These are phyloP conservation scores for Myotis lucifugus DNA, from an alignment of 2,113 vertebrate genomes.

Conservation along the genomic window DNA sequence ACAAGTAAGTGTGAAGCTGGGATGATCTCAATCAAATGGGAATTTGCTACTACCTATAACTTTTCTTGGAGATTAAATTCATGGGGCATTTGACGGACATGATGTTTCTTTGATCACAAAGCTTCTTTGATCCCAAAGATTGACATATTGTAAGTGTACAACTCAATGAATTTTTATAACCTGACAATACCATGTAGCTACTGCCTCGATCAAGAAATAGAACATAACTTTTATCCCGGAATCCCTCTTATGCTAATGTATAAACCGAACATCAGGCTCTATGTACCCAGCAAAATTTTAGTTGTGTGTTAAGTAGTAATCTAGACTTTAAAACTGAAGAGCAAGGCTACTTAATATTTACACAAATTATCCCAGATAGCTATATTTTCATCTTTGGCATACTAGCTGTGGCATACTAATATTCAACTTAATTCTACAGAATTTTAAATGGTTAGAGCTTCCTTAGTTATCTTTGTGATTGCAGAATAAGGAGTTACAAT, in stretches of 20 bases:
- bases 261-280: not conserved
- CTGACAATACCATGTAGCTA: constrained; percentile 7
- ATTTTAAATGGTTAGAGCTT: constrained; percentile 27
- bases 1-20: constrained; percentile 12
- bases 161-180: constrained; percentile 42
- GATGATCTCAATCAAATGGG: constrained; percentile 29
- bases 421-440: constrained; percentile 23
- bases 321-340: constrained; percentile 44
- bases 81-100: constrained; percentile 1
- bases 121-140: not conserved
- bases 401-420: not conserved
- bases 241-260: not conserved
- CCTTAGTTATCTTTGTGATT: constrained; percentile 37
- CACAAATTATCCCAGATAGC: constrained; percentile 37
- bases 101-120: constrained; percentile 50
- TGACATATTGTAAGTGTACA: constrained; percentile 29
- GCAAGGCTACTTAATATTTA: constrained; percentile 5
- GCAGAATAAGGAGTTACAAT: not conserved
- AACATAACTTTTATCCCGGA: not conserved
- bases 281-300: constrained; percentile 28
- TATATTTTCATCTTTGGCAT: constrained; percentile 25
- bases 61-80: constrained; percentile 52
- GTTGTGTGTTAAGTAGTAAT: not conserved
- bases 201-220: constrained; percentile 28
- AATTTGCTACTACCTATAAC: constrained; percentile 32